Evolutionary conservation across 2,113 vertebrate species (phyloP).

Genomic region (Etia nguti): DNA sequence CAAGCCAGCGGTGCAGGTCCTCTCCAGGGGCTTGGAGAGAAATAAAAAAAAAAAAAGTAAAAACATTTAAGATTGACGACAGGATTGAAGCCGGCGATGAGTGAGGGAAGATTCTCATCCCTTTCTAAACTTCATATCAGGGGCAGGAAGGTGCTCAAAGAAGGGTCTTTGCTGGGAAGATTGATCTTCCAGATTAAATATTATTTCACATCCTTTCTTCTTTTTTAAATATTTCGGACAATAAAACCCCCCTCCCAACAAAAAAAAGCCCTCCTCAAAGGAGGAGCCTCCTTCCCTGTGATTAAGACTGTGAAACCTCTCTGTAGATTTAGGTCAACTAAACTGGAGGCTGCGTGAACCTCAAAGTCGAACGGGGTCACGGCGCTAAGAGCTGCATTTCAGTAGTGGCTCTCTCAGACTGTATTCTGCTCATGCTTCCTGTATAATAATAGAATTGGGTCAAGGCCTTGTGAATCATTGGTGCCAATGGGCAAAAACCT

Average conservation of each 20-base stretch:
- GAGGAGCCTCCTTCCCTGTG: background rate
- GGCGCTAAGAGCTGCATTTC: constrained; percentile 20
- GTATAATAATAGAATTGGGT: constrained; percentile 56
- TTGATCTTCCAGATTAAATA: background rate
- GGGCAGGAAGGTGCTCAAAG: background rate
- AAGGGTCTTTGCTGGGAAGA: background rate
- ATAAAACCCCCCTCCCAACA: background rate
- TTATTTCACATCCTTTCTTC: background rate
- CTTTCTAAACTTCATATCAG: background rate
- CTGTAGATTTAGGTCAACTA: constrained; percentile 19
- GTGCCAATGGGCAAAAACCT: constrained; percentile 35
- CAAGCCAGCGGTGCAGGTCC: constrained; percentile 56
- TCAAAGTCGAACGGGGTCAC: constrained; percentile 2
- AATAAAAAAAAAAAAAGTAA: background rate
- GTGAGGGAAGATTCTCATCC: background rate
- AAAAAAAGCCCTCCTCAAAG: background rate
- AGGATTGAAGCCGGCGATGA: background rate
- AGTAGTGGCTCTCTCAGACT: background rate
- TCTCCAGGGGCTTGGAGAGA: background rate
- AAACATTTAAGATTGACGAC: background rate
- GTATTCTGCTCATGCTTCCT: constrained; percentile 18
- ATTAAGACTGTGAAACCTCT: background rate
- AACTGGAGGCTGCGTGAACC: background rate
- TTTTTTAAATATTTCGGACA: background rate
- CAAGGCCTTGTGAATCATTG: constrained; percentile 60